These are phyloP conservation scores for Gracilinanus agilis DNA, from an alignment of 2,113 vertebrate species.

Conservation along the genomic window DNA sequence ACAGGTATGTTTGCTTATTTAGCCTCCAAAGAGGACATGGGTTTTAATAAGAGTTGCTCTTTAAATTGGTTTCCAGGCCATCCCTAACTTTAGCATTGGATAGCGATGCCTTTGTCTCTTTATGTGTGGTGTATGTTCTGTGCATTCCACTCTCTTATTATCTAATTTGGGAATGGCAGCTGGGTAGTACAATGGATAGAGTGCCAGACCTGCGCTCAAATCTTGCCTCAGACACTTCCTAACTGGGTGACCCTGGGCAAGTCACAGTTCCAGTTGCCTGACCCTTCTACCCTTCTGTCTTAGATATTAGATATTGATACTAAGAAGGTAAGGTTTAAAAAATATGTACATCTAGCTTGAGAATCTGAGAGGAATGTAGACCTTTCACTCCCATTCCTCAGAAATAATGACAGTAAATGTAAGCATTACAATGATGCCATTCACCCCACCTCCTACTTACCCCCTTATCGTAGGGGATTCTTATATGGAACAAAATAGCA, in stretches of 20 bases:
- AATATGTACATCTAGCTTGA: not conserved
- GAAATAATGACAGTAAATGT: not conserved
- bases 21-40: not conserved
- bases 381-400: not conserved
- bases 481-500: not conserved
- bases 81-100: not conserved
- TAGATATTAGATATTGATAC: too few species aligned
- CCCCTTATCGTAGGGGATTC: not conserved
- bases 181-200: too few species aligned
- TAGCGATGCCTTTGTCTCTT: not conserved
- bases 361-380: not conserved
- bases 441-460: too few species aligned
- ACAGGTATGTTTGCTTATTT: not conserved
- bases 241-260: too few species aligned
- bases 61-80: not conserved
- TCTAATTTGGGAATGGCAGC: too few species aligned
- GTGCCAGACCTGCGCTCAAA: too few species aligned
- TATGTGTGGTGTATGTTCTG: not conserved
- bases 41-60: not conserved
- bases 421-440: not conserved
- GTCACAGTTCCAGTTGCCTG: too few species aligned
- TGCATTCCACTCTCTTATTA: not conserved
- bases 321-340: too few species aligned
- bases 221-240: too few species aligned
- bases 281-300: too few species aligned